phyloP scores from a whole-genome alignment of 2,797 vertebrate genomes.

The Galago senegalensis region DNA sequence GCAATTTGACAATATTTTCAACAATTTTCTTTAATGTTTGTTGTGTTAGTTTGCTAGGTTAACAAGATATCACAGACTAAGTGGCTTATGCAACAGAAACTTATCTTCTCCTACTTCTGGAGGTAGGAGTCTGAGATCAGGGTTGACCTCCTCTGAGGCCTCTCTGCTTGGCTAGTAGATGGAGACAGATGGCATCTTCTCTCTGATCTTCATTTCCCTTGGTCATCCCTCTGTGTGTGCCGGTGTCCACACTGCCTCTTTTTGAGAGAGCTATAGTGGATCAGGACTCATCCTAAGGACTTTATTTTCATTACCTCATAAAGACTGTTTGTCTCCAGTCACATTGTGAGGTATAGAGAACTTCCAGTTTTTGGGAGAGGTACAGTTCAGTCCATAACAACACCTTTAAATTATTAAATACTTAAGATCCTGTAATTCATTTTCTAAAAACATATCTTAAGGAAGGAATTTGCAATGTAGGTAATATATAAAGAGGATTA shows the following conservation, averaged over 20 bases:
- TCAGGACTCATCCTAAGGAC: neutral
- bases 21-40: neutral
- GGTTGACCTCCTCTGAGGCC: neutral
- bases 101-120: neutral
- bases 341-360: neutral
- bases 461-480: slow-evolving; percentile 32
- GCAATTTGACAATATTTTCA: neutral
- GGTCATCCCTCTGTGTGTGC: neutral
- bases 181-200: neutral
- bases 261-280: neutral
- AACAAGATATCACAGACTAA: neutral
- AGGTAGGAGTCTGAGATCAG: neutral
- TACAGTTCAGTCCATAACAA: neutral
- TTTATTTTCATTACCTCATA: slow-evolving; percentile 3
- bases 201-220: neutral
- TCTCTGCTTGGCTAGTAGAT: neutral
- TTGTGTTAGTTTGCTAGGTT: neutral
- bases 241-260: neutral
- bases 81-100: neutral
- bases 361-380: neutral
- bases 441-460: neutral
- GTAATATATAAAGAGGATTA: slow-evolving; percentile 49
- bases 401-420: slow-evolving; percentile 1
- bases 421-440: neutral
- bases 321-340: neutral